Percentiles rank a stretch among this genome's conserved stretches.
phyloP scores from a whole-genome alignment of 2,113 vertebrate genomes.

The Synchiropus splendidus region DNA sequence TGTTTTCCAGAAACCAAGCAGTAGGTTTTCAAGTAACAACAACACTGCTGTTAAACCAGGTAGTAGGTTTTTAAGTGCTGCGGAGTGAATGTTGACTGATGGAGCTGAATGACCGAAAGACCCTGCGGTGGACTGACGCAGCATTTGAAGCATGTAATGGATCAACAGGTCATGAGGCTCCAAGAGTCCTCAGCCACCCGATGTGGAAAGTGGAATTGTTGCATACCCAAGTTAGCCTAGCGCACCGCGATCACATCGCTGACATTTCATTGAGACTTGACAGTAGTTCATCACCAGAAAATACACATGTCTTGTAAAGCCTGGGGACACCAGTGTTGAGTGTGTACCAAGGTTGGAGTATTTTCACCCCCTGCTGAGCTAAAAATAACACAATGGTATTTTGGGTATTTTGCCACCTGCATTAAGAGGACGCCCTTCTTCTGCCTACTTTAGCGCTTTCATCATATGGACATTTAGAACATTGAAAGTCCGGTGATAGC shows the following conservation, averaged over 20 bases:
- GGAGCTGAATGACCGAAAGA: slow-evolving; percentile 17
- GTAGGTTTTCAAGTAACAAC: no score
- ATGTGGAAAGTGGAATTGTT: no score
- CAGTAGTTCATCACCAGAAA: slow-evolving; percentile 43
- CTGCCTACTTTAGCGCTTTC: slow-evolving; percentile 16
- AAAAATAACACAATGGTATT: slow-evolving; percentile 60
- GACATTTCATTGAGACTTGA: slow-evolving; percentile 56
- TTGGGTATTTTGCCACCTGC: slow-evolving; percentile 57
- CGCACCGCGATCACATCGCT: slow-evolving; percentile 36
- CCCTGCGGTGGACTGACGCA: slow-evolving; percentile 19
- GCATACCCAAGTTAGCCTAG: background rate
- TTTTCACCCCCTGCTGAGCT: slow-evolving; percentile 29
- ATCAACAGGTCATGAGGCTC: slow-evolving; percentile 6
- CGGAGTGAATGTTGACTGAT: slow-evolving; percentile 20
- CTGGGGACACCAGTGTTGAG: slow-evolving; percentile 24
- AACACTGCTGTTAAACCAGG: slow-evolving; percentile 19
- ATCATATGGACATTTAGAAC: slow-evolving; percentile 14
- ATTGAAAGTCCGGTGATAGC: no score
- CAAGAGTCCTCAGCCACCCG: background rate
- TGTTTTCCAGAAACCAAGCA: slow-evolving; percentile 45
- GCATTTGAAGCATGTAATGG: slow-evolving; percentile 14
- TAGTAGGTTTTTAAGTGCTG: slow-evolving; percentile 10
- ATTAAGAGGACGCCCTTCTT: slow-evolving; percentile 45
- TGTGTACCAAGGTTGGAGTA: slow-evolving; percentile 51
- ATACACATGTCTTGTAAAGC: slow-evolving; percentile 50